phyloP scores from a whole-genome alignment of 37 sponge, comb jelly and placozoan genomes.

The Haliclona indistincta region DNA sequence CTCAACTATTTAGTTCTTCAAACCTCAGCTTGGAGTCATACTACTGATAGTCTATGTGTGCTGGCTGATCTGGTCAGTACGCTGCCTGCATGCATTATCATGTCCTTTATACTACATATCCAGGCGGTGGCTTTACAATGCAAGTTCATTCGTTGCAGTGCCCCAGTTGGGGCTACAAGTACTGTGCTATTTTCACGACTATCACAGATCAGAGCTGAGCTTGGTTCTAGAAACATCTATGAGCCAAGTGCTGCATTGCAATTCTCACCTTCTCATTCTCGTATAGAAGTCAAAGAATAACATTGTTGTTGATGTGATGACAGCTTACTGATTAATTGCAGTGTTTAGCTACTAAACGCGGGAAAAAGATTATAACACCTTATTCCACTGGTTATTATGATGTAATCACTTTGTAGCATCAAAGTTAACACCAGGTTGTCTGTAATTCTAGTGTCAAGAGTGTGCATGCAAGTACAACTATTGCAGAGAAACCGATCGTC shows the following conservation, averaged over 20 bases:
- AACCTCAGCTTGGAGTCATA: background rate
- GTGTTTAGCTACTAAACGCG: too few relatives aligned
- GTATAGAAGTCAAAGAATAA: too few relatives aligned
- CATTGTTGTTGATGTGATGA: too few relatives aligned
- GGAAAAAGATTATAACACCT: too few relatives aligned
- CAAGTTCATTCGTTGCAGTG: constrained; percentile 38
- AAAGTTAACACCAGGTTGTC: too few relatives aligned
- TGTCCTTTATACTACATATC: background rate
- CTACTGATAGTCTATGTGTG: background rate
- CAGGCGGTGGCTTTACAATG: constrained; percentile 68
- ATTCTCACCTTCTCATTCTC: too few relatives aligned
- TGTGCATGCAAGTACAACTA: too few relatives aligned
- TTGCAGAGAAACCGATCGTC: too few relatives aligned
- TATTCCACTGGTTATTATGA: too few relatives aligned
- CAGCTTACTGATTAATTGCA: too few relatives aligned
- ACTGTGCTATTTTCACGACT: constrained; percentile 28
- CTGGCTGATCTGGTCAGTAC: constrained; percentile 5
- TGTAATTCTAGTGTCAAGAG: too few relatives aligned
- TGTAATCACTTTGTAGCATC: too few relatives aligned
- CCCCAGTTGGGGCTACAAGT: constrained; percentile 45
- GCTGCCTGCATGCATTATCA: background rate
- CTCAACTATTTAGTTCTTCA: background rate
- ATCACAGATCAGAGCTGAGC: constrained; percentile 38
- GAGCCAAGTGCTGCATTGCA: constrained; percentile 19
- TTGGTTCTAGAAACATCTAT: constrained; percentile 22